Conservation (phyloP, 2,888 invertebrate species). For the Nematopogon swammerdamellus region DNA sequence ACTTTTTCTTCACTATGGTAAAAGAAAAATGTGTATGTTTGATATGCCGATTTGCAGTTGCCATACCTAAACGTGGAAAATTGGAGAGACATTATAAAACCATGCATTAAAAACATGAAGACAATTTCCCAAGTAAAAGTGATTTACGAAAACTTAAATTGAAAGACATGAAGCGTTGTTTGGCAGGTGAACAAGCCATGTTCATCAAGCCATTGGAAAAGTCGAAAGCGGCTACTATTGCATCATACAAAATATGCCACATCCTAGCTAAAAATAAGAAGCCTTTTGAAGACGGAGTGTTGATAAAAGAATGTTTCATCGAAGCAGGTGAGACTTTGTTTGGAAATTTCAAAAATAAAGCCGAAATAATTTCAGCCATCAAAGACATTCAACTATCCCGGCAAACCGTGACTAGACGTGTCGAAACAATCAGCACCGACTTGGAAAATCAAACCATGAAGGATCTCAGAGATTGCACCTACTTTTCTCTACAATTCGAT, state of each 20-base stretch:
- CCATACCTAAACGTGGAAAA: too few species aligned
- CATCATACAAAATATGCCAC: slow-evolving; percentile 5
- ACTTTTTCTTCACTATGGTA: too few species aligned
- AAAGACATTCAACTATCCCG: slow-evolving; percentile 6
- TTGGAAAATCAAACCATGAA: slow-evolving; percentile 8
- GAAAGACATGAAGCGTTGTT: slow-evolving; percentile 3
- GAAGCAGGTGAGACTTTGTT: slow-evolving; percentile 11
- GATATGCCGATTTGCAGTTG: too few species aligned
- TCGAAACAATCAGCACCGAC: slow-evolving; percentile 8
- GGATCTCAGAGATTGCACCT: slow-evolving; percentile 6
- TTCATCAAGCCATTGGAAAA: slow-evolving; percentile 2
- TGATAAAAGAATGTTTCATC: slow-evolving; percentile 9
- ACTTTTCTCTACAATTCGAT: slow-evolving; percentile 10
- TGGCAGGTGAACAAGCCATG: slow-evolving; percentile 1
- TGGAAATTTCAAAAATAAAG: slow-evolving; percentile 6
- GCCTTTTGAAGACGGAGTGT: slow-evolving; percentile 13
- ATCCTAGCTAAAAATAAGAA: slow-evolving; percentile 14
- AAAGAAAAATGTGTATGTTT: too few species aligned
- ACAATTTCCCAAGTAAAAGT: background rate
- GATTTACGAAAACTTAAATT: slow-evolving; percentile 1
- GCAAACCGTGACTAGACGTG: slow-evolving; percentile 9
- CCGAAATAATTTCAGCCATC: slow-evolving; percentile 11
- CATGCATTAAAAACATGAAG: too few species aligned
- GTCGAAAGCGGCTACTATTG: slow-evolving; percentile 7
- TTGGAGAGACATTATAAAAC: too few species aligned